These are phyloP conservation scores for Aphodius sticticus DNA, from an alignment of 2,888 invertebrate species.

Conservation along the genomic window DNA sequence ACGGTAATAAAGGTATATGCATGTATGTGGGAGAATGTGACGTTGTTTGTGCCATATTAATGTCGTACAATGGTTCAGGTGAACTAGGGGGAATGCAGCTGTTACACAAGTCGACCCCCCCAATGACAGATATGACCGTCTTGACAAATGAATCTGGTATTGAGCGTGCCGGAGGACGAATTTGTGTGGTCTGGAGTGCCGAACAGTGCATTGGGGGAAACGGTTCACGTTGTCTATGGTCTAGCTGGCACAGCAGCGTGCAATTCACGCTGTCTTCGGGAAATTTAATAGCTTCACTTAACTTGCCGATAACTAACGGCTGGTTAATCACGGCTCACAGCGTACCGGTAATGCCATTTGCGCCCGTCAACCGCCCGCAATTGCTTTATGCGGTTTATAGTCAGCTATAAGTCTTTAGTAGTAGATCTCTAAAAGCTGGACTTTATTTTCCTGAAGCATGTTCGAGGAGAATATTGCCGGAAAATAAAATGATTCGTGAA, in stretches of 20 bases:
- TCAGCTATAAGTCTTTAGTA: not conserved
- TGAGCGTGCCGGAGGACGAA: not conserved
- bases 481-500: no score
- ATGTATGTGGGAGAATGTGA: not conserved
- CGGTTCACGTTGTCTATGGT: not conserved
- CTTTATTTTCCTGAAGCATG: no score
- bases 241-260: not conserved
- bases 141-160: constrained; percentile 4
- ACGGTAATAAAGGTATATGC: not conserved
- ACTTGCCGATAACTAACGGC: not conserved
- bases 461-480: no score
- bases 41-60: not conserved
- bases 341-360: not conserved
- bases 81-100: not conserved
- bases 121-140: not conserved
- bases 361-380: not conserved
- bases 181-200: not conserved
- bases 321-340: not conserved
- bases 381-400: not conserved
- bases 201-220: not conserved
- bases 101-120: not conserved
- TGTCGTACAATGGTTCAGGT: not conserved
- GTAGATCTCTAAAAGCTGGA: not conserved
- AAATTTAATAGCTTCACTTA: not conserved
- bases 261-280: not conserved